A percentile compares a stretch with the other conserved stretches of the same genome.
These are phyloP conservation scores for Dorcus parallelipipedus DNA, from an alignment of 2,888 invertebrate genomes.

Conservation along the genomic window DNA sequence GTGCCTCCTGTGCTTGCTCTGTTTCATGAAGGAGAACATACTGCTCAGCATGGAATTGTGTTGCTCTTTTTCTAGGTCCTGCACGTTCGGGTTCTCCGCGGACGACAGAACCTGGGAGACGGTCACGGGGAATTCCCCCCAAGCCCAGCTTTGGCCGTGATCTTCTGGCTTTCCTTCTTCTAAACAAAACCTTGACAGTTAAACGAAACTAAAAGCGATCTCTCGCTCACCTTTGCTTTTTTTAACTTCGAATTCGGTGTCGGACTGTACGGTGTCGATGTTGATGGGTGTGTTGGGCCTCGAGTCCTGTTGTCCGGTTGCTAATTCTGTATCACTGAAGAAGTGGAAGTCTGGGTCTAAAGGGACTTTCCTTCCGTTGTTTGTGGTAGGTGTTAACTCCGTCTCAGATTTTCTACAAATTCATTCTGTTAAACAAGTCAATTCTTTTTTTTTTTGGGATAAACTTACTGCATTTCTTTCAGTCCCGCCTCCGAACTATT, in stretches of 20 bases:
- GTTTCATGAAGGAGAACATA: conserved; percentile 92
- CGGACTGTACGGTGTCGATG: conserved; percentile 67
- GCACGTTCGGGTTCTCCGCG: conserved; percentile 10
- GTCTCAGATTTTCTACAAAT: conserved; percentile 20
- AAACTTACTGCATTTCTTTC: conserved; percentile 45
- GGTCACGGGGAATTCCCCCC: conserved; percentile 79
- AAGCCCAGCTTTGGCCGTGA: conserved; percentile 73
- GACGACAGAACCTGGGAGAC: conserved; percentile 37
- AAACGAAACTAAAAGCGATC: too few relatives aligned
- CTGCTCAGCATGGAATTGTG: conserved; percentile 77
- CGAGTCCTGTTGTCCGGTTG: conserved; percentile 59
- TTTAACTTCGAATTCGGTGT: conserved; percentile 86
- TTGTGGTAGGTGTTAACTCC: conserved; percentile 6
- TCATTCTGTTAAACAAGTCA: too few relatives aligned
- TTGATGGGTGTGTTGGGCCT: conserved; percentile 74
- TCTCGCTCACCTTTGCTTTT: conserved; percentile 44
- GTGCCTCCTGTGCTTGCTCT: conserved; percentile 61
- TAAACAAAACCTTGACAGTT: conserved; percentile 4
- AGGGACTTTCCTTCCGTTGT: conserved; percentile 35
- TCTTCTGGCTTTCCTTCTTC: conserved; percentile 35
- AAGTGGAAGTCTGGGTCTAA: conserved; percentile 75
- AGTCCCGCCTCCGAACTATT: conserved; percentile 45
- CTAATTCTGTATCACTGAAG: conserved; percentile 90
- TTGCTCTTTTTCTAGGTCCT: conserved; percentile 34
- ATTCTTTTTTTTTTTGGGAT: not conserved